These are phyloP conservation scores for Paralvinella palmiformis DNA, from an alignment of 1,140 invertebrate species.

Conservation along the genomic window DNA sequence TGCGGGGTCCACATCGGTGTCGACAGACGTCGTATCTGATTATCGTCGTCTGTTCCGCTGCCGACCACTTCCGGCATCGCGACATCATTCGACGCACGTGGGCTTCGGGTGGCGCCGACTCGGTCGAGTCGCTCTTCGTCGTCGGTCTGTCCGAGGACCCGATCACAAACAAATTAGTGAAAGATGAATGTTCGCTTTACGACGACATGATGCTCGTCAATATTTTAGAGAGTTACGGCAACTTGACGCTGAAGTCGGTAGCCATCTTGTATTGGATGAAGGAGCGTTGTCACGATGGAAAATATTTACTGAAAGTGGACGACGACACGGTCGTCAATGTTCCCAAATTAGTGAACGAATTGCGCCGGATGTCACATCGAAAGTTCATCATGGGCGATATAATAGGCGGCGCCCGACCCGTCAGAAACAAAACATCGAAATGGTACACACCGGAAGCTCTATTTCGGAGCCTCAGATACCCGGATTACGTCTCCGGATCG, in stretches of 20 bases:
- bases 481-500: slow-evolving; percentile 35
- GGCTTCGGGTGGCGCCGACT: neutral
- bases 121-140: neutral
- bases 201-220: slow-evolving; percentile 39
- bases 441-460: slow-evolving; percentile 32
- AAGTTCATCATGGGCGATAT: slow-evolving; percentile 16
- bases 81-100: neutral
- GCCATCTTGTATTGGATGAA: slow-evolving; percentile 77
- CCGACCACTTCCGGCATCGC: neutral
- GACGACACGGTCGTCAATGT: slow-evolving; percentile 80
- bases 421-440: slow-evolving; percentile 22
- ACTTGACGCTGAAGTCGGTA: slow-evolving; percentile 57
- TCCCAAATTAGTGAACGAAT: slow-evolving; percentile 37
- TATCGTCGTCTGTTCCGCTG: neutral
- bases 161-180: neutral
- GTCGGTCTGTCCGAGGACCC: neutral
- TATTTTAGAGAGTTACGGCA: slow-evolving; percentile 42
- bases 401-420: slow-evolving; percentile 3
- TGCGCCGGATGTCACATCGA: neutral
- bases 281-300: slow-evolving; percentile 58
- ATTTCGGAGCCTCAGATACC: slow-evolving; percentile 32
- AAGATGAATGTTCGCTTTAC: slow-evolving; percentile 18
- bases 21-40: no score
- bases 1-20: no score
- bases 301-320: slow-evolving; percentile 79